phyloP scores from a whole-genome alignment of 1,140 invertebrate genomes.

The Tetragnatha versicolor region DNA sequence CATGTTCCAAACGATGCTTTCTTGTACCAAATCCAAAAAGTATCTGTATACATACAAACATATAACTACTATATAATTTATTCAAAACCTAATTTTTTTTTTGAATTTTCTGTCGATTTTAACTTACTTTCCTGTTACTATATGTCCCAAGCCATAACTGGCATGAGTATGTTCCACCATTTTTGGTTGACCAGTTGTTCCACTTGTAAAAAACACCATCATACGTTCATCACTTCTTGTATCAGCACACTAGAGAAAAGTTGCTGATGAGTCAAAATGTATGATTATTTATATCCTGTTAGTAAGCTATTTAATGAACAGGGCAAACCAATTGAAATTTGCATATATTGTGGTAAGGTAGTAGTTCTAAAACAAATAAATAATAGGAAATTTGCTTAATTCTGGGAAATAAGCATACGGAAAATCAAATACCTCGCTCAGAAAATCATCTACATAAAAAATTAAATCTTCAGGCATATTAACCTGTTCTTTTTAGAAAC shows the following conservation, averaged over 20 bases:
- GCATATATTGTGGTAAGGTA: no score
- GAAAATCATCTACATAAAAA: no score
- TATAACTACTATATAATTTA: not conserved
- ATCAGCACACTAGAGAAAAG: slow-evolving; percentile 58
- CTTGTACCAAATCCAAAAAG: slow-evolving; percentile 60
- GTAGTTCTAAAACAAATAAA: no score
- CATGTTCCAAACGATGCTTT: slow-evolving; percentile 66
- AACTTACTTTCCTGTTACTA: slow-evolving; percentile 57
- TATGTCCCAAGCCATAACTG: slow-evolving; percentile 17
- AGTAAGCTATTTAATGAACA: no score
- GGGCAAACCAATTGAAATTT: no score
- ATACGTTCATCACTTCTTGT: slow-evolving; percentile 63
- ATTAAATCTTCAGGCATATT: no score
- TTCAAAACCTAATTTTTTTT: slow-evolving; percentile 25
- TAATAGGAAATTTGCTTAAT: no score
- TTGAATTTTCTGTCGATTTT: not conserved
- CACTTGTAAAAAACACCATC: slow-evolving; percentile 68
- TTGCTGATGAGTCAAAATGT: no score
- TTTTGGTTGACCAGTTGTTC: slow-evolving; percentile 68
- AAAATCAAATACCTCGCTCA: no score
- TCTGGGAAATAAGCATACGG: no score
- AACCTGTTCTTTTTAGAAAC: no score
- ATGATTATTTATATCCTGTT: no score
- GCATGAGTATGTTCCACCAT: slow-evolving; percentile 67
- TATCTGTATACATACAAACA: slow-evolving; percentile 58